phyloP scores from a whole-genome alignment of 2,797 vertebrate genomes.

The Sphenodon punctatus region DNA sequence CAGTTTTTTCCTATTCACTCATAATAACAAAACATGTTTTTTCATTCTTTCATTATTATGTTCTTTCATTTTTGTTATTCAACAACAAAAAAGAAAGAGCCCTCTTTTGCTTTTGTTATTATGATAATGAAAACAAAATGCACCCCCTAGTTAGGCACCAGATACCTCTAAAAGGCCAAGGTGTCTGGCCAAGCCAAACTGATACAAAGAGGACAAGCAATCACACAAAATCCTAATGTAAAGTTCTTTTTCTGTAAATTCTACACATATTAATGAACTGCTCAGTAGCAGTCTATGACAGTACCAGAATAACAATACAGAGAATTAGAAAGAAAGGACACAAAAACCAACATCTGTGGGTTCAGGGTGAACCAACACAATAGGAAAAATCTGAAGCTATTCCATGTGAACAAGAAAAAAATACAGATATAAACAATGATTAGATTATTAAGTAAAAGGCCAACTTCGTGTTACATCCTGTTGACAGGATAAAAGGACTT shows the following conservation, averaged over 20 bases:
- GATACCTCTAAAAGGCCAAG: no score
- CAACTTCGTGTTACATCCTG: no score
- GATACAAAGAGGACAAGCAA: background rate
- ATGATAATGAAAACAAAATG: no score
- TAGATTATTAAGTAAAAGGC: no score
- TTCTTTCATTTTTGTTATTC: no score
- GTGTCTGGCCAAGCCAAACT: constrained; percentile 10
- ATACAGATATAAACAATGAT: background rate
- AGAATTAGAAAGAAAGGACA: background rate
- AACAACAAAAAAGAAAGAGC: no score
- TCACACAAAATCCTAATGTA: background rate
- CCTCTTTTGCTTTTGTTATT: no score
- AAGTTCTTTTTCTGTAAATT: background rate
- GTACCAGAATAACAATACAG: background rate
- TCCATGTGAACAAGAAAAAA: background rate
- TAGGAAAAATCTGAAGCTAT: fast-evolving
- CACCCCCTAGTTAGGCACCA: no score
- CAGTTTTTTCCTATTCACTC: no score
- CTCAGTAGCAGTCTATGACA: background rate
- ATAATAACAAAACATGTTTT: no score
- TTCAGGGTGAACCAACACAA: background rate
- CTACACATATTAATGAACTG: background rate
- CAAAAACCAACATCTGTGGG: background rate
- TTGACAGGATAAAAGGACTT: no score
- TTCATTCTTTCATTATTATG: no score